phyloP scores from a whole-genome alignment of 2,113 vertebrate genomes.

The Nannobrachium achirus region DNA sequence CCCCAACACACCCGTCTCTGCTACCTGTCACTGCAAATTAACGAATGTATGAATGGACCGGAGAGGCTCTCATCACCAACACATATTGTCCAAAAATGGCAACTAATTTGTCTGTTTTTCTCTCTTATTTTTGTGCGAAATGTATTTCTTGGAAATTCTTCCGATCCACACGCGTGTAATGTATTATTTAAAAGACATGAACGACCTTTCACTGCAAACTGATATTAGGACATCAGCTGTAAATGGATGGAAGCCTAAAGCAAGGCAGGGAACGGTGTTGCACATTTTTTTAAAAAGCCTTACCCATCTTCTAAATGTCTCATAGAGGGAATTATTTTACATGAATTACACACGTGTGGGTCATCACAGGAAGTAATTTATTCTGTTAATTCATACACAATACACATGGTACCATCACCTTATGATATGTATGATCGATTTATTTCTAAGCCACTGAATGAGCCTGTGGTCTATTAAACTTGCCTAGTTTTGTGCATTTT shows the following conservation, averaged over 20 bases:
- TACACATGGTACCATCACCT: constrained; percentile 25
- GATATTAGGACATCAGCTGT: neutral
- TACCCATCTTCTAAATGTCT: constrained; percentile 17
- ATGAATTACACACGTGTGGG: constrained; percentile 5
- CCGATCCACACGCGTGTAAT: constrained; percentile 12
- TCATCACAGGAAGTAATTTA: constrained; percentile 15
- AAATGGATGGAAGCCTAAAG: neutral
- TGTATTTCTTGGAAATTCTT: constrained; percentile 1
- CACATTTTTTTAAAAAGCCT: constrained; percentile 22
- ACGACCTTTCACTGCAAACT: neutral
- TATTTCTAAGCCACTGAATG: constrained; percentile 46
- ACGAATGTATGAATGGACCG: constrained; percentile 8
- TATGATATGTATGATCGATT: constrained; percentile 25
- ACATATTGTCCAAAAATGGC: neutral
- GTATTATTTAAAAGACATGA: constrained; percentile 12
- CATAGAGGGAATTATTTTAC: constrained; percentile 4
- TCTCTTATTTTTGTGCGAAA: constrained; percentile 23
- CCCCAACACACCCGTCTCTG: neutral
- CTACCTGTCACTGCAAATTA: constrained; percentile 6
- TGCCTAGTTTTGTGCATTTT: constrained; percentile 56
- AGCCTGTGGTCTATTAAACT: constrained; percentile 40
- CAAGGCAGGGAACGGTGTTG: constrained; percentile 2
- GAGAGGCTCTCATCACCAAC: neutral
- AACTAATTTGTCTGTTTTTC: constrained; percentile 19
- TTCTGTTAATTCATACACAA: constrained; percentile 37